Evolutionary conservation across 2,888 invertebrate genomes (phyloP), one percentile per base, ranked within the genome.

Genomic region (Podotricha telesiphe): DNA sequence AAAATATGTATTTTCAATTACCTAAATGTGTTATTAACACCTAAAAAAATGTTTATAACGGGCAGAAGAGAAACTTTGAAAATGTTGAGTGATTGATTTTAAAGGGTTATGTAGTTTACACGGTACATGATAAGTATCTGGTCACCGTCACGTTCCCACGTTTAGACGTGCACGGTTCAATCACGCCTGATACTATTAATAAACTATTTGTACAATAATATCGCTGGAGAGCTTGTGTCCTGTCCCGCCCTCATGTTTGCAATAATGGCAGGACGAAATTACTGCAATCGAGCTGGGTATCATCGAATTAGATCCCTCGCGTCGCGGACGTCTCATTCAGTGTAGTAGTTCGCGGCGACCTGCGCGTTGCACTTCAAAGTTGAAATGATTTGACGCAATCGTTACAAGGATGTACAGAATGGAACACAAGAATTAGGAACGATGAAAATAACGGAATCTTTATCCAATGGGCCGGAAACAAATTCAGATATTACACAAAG

Each of bases 241-340:
- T 86, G 86, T 85, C 78, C 81, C 86, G 85, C 87, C 87, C 87
- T 85, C 86, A 80, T 86, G 85, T 74, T 82, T 84, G 86, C 84
- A 82, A 79, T 88, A 87, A 86, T 88, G 82, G 85, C 81, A 75
- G 81, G 79, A 82, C 82, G 79, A 89, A 89, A 91, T 91, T 90
- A 88, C 85, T 79, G 89, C 89, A 89, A 89, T 88, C 85, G 87
- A 84, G 79, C 72, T 79, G 78, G 80, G 84, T 80, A 82, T 84
- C 86, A 87, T 86, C 82, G 82, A 86, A 87, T 89, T 88, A 87
- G 83, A 81, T 83, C 84, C 82, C 83, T 80, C 79, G 81, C 79
- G 79, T 73, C 67, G 69, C 68, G 70, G 79, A 75, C 73, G 77
- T 80, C 79, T 78, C 74, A 76, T 75, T 80, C 81, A 81, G 81